Evolutionary conservation across 2,797 vertebrate genomes (phyloP).

Genomic region (Sebastolobus alascanus): DNA sequence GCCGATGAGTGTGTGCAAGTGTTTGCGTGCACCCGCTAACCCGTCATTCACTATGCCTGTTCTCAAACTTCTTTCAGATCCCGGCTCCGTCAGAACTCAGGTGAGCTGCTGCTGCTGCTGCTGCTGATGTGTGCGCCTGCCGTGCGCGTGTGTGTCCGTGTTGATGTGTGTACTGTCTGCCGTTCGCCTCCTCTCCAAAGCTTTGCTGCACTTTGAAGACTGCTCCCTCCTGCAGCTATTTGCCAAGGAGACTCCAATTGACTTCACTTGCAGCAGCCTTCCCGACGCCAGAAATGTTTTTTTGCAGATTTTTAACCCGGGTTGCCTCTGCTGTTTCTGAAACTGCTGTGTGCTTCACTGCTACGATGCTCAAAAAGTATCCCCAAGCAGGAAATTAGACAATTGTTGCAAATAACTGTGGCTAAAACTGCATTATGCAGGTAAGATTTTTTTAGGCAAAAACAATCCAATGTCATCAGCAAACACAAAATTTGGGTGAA

Average conservation of each 20-base stretch:
- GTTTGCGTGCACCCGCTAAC: conserved; percentile 74
- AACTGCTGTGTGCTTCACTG: conserved; percentile 29
- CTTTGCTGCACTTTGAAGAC: conserved; percentile 71
- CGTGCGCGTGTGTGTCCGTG: conserved; percentile 15
- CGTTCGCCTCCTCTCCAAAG: conserved; percentile 61
- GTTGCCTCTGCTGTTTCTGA: conserved; percentile 30
- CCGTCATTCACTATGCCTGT: conserved; percentile 90
- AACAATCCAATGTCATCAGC: neutral
- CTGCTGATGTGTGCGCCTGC: too few relatives aligned
- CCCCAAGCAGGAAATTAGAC: conserved; percentile 30
- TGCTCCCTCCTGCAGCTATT: conserved; percentile 72
- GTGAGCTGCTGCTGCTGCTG: conserved; percentile 83
- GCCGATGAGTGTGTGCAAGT: conserved; percentile 66
- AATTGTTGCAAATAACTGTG: neutral
- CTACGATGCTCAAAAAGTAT: conserved; percentile 33
- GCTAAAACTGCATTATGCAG: conserved; percentile 9
- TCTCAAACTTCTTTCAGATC: conserved; percentile 96
- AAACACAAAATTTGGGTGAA: neutral
- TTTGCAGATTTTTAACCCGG: conserved; percentile 46
- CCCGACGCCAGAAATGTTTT: conserved; percentile 41
- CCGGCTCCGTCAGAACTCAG: conserved; percentile 89
- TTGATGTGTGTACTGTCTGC: conserved; percentile 31
- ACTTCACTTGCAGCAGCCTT: conserved; percentile 58
- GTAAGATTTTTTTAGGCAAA: conserved; percentile 1
- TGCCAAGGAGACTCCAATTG: conserved; percentile 73